A percentile compares a stretch with the other conserved stretches of the same genome.
Evolutionary conservation across 2,888 invertebrate genomes (phyloP).

Genomic region (Lasioglossum villosulum): DNA sequence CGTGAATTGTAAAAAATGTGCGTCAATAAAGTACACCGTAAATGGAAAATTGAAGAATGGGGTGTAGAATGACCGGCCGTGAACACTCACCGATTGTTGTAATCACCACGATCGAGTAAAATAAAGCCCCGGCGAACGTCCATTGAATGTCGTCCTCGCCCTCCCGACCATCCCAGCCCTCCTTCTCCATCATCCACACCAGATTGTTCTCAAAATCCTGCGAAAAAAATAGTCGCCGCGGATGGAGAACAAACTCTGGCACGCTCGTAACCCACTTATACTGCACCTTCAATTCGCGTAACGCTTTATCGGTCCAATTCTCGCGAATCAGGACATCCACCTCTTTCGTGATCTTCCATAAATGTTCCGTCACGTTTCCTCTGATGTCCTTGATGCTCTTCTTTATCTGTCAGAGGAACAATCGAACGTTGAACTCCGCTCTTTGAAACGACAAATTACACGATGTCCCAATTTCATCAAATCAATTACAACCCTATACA

Average conservation of each 20-base stretch:
- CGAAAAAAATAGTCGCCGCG: constrained; percentile 14
- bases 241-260: background rate
- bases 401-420: constrained; percentile 88
- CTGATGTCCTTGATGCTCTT: constrained; percentile 90
- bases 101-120: constrained; percentile 98
- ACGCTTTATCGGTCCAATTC: constrained; percentile 92
- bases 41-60: background rate
- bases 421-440: background rate
- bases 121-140: constrained; percentile 95
- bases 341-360: constrained; percentile 90
- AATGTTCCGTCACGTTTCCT: constrained; percentile 90
- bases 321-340: constrained; percentile 89
- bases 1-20: background rate
- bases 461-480: no score
- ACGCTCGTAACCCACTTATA: background rate
- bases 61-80: background rate
- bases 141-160: constrained; percentile 88
- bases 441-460: no score
- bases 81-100: constrained; percentile 93
- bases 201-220: constrained; percentile 89
- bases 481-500: no score
- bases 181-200: constrained; percentile 92
- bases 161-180: constrained; percentile 95
- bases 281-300: constrained; percentile 84
- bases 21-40: background rate